These are phyloP conservation scores for Prinia subflava DNA, from an alignment of 2,113 vertebrate species.

Conservation along the genomic window DNA sequence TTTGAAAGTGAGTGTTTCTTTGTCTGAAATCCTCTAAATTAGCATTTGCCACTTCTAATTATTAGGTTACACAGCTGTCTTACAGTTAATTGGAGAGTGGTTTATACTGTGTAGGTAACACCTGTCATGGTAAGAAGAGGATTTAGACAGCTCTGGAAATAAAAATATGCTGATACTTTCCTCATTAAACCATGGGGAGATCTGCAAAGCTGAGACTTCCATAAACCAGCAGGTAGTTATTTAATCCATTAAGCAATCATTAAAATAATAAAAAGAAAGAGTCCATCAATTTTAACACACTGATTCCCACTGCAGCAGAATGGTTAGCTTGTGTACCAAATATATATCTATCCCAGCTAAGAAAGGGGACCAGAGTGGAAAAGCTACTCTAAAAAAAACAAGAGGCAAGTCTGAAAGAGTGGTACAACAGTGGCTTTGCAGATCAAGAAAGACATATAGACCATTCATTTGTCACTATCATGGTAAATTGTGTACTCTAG, in stretches of 20 bases:
- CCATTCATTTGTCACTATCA: not conserved
- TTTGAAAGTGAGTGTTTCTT: not conserved
- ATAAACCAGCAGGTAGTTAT: not conserved
- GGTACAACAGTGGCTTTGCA: not conserved
- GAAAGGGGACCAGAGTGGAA: not conserved
- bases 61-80: not conserved
- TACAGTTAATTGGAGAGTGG: not conserved
- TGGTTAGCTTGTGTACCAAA: not conserved
- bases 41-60: constrained; percentile 9
- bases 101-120: not conserved
- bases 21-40: not conserved
- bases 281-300: not conserved
- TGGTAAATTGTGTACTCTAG: not conserved
- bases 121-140: not conserved
- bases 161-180: not conserved
- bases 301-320: not conserved
- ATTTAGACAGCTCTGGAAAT: not conserved
- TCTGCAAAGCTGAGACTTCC: not conserved
- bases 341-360: not conserved
- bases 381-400: not conserved
- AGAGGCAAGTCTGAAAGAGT: not conserved
- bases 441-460: not conserved
- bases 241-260: not conserved
- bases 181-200: not conserved
- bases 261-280: not conserved